Percentiles rank a stretch among this genome's conserved stretches.
Evolutionary conservation across 2,113 vertebrate species (phyloP).

Genomic region (Paramisgurnus dabryanus): DNA sequence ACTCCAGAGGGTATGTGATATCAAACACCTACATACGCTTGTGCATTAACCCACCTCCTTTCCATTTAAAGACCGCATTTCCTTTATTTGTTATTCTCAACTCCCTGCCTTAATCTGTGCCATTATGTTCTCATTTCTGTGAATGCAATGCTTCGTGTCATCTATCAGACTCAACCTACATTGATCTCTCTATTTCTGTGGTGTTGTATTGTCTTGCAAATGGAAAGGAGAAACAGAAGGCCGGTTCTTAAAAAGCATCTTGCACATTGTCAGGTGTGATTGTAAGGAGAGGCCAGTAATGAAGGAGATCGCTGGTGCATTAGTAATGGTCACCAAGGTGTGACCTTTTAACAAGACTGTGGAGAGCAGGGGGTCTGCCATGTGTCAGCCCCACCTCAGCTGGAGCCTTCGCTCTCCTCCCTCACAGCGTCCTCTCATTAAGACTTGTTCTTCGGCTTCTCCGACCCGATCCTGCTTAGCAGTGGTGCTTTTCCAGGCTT

Average conservation of each 20-base stretch:
- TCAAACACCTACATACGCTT: not conserved
- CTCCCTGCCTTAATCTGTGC: constrained; percentile 13
- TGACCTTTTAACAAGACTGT: constrained; percentile 79
- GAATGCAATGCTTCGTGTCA: constrained; percentile 51
- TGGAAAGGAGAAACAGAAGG: constrained; percentile 59
- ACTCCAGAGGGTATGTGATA: constrained; percentile 88
- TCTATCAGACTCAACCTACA: not conserved
- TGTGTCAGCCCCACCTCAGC: constrained; percentile 65
- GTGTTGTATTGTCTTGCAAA: constrained; percentile 62
- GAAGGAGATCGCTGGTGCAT: constrained; percentile 64
- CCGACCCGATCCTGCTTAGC: constrained; percentile 8
- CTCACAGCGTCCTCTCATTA: constrained; percentile 68
- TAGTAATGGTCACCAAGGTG: constrained; percentile 75
- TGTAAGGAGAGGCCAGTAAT: constrained; percentile 72
- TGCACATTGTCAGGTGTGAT: constrained; percentile 70
- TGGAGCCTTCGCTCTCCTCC: constrained; percentile 50
- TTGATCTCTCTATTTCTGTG: constrained; percentile 38
- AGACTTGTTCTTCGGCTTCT: constrained; percentile 32
- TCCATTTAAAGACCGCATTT: too few relatives aligned
- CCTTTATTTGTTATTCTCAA: not conserved
- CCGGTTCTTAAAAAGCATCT: constrained; percentile 59
- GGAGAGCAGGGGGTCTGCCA: constrained; percentile 70
- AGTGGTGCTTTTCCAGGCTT: not conserved
- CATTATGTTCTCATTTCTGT: constrained; percentile 19
- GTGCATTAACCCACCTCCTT: too few relatives aligned